These are phyloP conservation scores for Geodia barretti DNA, from an alignment of 37 sponge, comb jelly and placozoan genomes.

Conservation along the genomic window DNA sequence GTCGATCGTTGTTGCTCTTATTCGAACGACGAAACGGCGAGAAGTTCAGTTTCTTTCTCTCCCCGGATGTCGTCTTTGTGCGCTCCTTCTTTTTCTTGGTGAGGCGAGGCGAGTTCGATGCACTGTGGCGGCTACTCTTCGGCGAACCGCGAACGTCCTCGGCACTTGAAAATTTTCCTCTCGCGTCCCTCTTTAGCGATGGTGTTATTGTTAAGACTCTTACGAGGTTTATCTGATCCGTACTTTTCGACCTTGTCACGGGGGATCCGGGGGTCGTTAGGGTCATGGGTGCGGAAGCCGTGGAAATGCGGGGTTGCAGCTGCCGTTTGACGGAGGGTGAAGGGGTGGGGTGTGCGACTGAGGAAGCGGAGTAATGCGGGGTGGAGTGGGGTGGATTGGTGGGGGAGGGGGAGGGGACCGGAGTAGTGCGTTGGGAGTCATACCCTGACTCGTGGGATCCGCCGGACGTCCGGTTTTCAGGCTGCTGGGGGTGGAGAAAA, in stretches of 20 bases:
- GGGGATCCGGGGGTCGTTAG: background rate
- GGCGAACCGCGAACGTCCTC: no score
- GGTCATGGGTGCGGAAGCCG: background rate
- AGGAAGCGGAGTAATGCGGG: background rate
- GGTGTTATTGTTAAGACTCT: background rate
- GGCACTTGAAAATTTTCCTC: background rate
- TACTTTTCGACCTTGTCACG: background rate
- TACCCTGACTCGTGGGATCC: background rate
- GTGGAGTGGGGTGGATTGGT: background rate
- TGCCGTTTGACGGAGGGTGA: background rate
- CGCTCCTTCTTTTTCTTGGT: no score
- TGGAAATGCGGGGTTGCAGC: background rate
- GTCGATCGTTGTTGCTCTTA: no score
- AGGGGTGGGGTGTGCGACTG: background rate
- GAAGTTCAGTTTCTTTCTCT: no score
- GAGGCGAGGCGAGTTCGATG: no score
- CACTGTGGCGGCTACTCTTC: no score
- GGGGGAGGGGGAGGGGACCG: background rate
- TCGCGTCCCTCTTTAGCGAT: background rate
- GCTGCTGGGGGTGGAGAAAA: background rate
- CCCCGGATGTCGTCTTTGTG: no score
- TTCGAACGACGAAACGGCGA: no score
- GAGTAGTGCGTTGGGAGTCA: background rate
- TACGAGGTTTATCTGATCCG: background rate
- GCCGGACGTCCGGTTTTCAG: background rate